These are phyloP conservation scores for Phyllostomus discolor DNA, from an alignment of 2,113 vertebrate species.

Conservation along the genomic window DNA sequence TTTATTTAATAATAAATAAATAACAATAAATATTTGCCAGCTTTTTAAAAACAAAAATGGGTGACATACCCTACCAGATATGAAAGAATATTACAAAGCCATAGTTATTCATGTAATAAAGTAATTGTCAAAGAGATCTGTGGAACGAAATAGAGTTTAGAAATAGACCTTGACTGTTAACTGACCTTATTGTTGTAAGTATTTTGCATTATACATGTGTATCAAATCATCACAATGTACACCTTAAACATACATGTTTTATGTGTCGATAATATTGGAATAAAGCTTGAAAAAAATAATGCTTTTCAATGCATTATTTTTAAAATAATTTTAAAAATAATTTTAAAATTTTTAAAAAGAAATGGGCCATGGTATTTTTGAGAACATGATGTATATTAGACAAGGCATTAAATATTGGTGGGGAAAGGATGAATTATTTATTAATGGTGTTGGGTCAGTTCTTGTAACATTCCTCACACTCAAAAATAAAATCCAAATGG, in stretches of 20 bases:
- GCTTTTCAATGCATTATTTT: too few relatives aligned
- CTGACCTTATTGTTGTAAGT: not conserved
- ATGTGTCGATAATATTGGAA: not conserved
- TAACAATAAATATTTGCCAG: not conserved
- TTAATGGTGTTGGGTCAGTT: not conserved
- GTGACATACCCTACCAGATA: not conserved
- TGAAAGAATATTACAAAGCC: not conserved
- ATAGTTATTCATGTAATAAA: not conserved
- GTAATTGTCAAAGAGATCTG: not conserved
- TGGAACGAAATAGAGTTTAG: not conserved
- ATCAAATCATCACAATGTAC: not conserved
- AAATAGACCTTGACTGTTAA: not conserved
- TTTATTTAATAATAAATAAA: not conserved
- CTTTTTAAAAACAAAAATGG: not conserved
- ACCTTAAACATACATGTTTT: not conserved
- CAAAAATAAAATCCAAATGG: not conserved
- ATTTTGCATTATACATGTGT: too few relatives aligned
- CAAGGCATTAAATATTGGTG: not conserved
- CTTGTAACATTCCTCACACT: not conserved
- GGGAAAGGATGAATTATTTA: not conserved
- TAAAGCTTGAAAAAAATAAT: not conserved
- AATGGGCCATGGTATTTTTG: not conserved
- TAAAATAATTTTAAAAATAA: too few relatives aligned
- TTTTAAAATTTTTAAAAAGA: not conserved
- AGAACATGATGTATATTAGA: not conserved